phyloP scores from a whole-genome alignment of 2,888 invertebrate species.

The Tortrix viridana region DNA sequence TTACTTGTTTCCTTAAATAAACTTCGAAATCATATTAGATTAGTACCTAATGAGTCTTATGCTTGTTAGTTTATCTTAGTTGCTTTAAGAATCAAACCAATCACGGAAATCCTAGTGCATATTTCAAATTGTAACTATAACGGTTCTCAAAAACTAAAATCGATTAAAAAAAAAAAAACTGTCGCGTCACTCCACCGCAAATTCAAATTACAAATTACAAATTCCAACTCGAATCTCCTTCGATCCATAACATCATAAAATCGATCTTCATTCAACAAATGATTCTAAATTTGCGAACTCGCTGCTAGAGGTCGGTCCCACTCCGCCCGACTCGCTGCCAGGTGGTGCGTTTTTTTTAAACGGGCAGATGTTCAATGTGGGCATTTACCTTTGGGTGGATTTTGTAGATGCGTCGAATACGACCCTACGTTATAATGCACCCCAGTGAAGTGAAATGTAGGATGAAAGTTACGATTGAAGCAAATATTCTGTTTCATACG shows the following conservation, averaged over 20 bases:
- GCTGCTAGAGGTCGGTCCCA: conserved; percentile 16
- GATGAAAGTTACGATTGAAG: not conserved
- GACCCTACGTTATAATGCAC: conserved; percentile 25
- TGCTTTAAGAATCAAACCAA: not conserved
- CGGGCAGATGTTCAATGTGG: conserved; percentile 41
- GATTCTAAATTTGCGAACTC: not conserved
- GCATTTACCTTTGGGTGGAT: conserved; percentile 38
- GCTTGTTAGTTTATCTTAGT: not conserved
- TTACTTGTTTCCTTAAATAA: too few relatives aligned
- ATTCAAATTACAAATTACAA: not conserved
- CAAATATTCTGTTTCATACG: not conserved
- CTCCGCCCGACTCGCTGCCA: conserved; percentile 24
- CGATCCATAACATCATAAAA: not conserved
- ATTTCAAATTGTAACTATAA: not conserved
- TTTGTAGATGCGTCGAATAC: conserved; percentile 15
- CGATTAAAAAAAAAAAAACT: not conserved
- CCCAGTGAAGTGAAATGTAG: not conserved
- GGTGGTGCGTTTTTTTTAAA: conserved; percentile 40
- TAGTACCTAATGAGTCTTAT: too few relatives aligned
- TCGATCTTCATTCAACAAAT: not conserved
- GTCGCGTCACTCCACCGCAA: not conserved
- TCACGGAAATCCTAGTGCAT: not conserved
- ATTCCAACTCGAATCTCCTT: not conserved
- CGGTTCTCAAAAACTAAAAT: not conserved
- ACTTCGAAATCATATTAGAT: too few relatives aligned